phyloP scores from a whole-genome alignment of 35 echinoderm and acorn worm species.

The Amphiura filiformis region DNA sequence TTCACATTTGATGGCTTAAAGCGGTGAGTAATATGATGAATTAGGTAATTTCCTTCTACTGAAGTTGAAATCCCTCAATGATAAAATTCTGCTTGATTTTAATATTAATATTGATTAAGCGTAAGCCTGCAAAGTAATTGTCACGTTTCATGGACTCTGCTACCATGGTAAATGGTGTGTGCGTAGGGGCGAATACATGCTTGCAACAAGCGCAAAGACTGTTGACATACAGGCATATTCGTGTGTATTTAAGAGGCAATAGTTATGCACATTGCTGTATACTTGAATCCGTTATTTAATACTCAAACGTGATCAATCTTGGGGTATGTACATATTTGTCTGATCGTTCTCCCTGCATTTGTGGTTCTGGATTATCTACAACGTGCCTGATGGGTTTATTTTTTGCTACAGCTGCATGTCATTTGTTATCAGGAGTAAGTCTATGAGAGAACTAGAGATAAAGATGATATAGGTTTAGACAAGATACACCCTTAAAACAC shows the following conservation, averaged over 20 bases:
- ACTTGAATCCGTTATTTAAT: slow-evolving; percentile 4
- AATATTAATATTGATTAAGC: neutral
- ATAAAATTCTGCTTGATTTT: slow-evolving; percentile 1
- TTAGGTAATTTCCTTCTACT: slow-evolving; percentile 6
- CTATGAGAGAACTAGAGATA: no score
- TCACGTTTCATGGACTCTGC: neutral
- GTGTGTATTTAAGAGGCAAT: neutral
- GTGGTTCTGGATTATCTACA: neutral
- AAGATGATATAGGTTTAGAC: no score
- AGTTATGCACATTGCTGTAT: neutral
- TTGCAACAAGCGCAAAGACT: neutral
- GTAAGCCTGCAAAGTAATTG: neutral
- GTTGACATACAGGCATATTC: slow-evolving; percentile 1
- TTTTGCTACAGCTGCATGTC: no score
- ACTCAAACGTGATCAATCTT: slow-evolving; percentile 7
- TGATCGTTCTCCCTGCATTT: neutral
- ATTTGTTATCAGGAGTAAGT: no score
- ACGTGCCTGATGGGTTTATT: no score
- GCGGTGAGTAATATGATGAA: neutral
- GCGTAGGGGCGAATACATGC: neutral
- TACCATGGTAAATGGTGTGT: neutral
- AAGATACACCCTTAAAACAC: no score
- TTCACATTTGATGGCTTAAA: no score
- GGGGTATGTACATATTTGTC: neutral
- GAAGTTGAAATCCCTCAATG: neutral